Conservation (phyloP, 2,888 invertebrate genomes). For the Caenorhabditis wallacei region DNA sequence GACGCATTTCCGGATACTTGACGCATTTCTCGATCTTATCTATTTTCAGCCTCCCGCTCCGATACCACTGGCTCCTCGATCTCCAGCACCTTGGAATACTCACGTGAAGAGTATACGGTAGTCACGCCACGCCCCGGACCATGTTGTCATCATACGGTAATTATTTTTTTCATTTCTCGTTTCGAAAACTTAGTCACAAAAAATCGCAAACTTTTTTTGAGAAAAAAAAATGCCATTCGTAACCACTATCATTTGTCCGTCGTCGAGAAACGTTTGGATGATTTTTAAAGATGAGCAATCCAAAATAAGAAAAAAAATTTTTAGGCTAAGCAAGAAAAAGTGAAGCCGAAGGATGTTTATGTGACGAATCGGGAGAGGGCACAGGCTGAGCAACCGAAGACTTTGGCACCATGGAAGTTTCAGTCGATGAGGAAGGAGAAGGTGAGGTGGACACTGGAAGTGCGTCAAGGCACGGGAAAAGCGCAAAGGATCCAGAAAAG, state of each 20-base stretch:
- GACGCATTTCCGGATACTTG: slow-evolving; percentile 10
- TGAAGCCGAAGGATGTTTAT: neutral
- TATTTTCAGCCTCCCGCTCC: neutral
- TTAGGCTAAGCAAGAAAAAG: slow-evolving; percentile 9
- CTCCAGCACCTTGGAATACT: slow-evolving; percentile 22
- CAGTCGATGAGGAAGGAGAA: slow-evolving; percentile 11
- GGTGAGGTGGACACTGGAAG: neutral
- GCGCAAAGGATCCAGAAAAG: neutral
- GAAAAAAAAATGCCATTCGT: slow-evolving; percentile 2
- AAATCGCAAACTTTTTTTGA: neutral
- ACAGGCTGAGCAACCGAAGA: slow-evolving; percentile 21
- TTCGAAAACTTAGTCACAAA: too few species aligned
- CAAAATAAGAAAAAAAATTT: slow-evolving; percentile 1
- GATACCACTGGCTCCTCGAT: slow-evolving; percentile 32
- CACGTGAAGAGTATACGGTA: slow-evolving; percentile 24
- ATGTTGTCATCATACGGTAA: neutral
- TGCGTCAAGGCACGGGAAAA: slow-evolving; percentile 2
- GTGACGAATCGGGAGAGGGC: slow-evolving; percentile 39
- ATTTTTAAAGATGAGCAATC: too few species aligned
- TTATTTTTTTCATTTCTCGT: neutral
- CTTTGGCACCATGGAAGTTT: slow-evolving; percentile 29
- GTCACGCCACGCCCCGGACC: slow-evolving; percentile 1
- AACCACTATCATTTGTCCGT: neutral
- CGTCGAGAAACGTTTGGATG: neutral
- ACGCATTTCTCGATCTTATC: neutral